Evolutionary conservation across 2,113 vertebrate genomes (phyloP).

Genomic region (Kryptolebias marmoratus): DNA sequence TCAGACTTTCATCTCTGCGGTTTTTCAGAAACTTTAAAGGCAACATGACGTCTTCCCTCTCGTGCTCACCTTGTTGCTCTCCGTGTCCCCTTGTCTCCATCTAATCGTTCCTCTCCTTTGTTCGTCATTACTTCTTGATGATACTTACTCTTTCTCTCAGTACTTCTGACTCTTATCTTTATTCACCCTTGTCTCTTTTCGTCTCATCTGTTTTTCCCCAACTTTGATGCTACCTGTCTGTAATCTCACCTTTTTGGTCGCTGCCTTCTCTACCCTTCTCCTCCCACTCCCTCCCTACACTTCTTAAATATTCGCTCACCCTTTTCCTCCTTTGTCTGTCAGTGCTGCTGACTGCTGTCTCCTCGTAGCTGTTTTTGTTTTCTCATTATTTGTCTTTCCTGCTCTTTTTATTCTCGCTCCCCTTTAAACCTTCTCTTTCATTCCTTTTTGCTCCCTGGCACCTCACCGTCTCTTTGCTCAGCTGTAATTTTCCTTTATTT

Average conservation of each 20-base stretch:
- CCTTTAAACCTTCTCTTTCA: constrained; percentile 6
- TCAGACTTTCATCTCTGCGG: constrained; percentile 11
- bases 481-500: constrained; percentile 5
- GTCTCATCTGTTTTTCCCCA: constrained; percentile 32
- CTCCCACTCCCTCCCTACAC: constrained; percentile 4
- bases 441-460: constrained; percentile 1
- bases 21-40: constrained; percentile 28
- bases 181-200: constrained; percentile 13
- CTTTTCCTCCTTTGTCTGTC: constrained; percentile 15
- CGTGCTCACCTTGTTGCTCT: constrained; percentile 25
- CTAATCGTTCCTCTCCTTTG: constrained; percentile 43
- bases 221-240: constrained; percentile 51
- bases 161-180: constrained; percentile 7
- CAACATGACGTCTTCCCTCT: constrained; percentile 24
- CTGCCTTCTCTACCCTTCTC: constrained; percentile 16
- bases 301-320: neutral
- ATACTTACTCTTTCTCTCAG: constrained; percentile 21
- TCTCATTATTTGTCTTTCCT: constrained; percentile 32
- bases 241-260: constrained; percentile 33
- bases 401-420: neutral
- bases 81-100: constrained; percentile 18
- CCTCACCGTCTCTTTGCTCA: neutral
- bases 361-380: constrained; percentile 32
- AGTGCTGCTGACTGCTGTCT: constrained; percentile 10
- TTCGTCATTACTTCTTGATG: constrained; percentile 53